Percentiles rank a stretch among this genome's conserved stretches.
phyloP scores from a whole-genome alignment of 1,140 invertebrate genomes.

The Eriosoma lanigerum region DNA sequence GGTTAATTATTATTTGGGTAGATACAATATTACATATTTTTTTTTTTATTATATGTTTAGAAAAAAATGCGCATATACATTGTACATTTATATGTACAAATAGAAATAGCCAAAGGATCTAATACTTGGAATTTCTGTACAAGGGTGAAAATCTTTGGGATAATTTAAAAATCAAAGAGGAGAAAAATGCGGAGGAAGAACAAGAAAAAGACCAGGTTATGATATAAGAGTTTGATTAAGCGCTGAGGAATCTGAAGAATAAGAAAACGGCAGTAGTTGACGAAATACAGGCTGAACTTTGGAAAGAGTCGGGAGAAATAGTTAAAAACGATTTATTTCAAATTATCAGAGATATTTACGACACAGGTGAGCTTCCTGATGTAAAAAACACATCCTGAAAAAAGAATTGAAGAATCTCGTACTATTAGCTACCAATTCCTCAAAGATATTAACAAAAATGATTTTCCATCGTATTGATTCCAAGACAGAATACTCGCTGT shows the following conservation, averaged over 20 bases:
- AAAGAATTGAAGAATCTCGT: conserved; percentile 52
- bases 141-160: background rate
- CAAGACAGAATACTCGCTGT: conserved; percentile 36
- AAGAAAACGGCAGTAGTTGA: conserved; percentile 56
- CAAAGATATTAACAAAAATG: conserved; percentile 52
- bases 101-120: no score
- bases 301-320: conserved; percentile 54
- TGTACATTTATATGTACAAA: no score
- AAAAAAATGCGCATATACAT: no score
- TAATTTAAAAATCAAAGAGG: no score
- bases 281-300: conserved; percentile 56
- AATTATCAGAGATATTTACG: conserved; percentile 53
- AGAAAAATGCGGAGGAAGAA: conserved; percentile 25
- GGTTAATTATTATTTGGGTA: no score
- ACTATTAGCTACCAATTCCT: conserved; percentile 52
- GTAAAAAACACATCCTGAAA: conserved; percentile 51
- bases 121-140: conserved; percentile 34
- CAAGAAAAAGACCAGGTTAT: background rate
- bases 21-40: no score
- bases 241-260: conserved; percentile 55
- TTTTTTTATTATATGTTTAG: no score
- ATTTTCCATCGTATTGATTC: conserved; percentile 52
- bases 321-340: conserved; percentile 48
- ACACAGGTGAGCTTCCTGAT: conserved; percentile 51
- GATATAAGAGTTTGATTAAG: conserved; percentile 53